Conservation (phyloP, 1,140 invertebrate species). For the Monochamus saltuarius region DNA sequence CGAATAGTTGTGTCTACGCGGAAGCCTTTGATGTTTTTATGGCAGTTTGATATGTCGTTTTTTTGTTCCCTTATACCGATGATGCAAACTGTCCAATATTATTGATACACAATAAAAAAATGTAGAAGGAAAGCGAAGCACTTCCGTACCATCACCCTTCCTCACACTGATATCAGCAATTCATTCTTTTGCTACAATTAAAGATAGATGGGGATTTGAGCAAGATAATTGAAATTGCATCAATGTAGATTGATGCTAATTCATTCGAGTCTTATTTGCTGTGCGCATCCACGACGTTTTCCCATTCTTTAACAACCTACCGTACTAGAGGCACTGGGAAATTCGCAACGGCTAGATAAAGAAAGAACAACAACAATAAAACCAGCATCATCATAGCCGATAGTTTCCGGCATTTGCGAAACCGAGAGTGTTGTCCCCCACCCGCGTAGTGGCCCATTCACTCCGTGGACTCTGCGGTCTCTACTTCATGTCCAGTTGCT, state of each 20-base stretch:
- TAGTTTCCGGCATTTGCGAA: conserved; percentile 48
- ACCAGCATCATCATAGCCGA: conserved; percentile 4
- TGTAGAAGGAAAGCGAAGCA: no score
- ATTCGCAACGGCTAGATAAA: conserved; percentile 18
- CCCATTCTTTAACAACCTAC: not conserved
- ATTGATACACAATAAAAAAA: no score
- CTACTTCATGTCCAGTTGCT: conserved; percentile 42
- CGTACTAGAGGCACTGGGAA: not conserved
- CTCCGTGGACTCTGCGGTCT: conserved; percentile 28
- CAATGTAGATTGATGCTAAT: not conserved
- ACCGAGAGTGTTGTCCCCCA: conserved; percentile 33
- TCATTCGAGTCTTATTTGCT: not conserved
- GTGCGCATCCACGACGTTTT: not conserved
- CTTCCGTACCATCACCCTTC: no score
- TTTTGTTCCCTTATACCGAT: no score
- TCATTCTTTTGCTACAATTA: no score
- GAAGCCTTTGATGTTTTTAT: no score
- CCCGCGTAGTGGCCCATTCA: conserved; percentile 37
- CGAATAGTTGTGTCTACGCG: no score
- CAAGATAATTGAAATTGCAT: no score
- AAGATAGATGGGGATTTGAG: no score
- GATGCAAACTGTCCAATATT: no score
- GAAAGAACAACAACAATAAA: conserved; percentile 12
- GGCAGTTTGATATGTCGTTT: no score
- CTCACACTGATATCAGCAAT: no score